Evolutionary conservation across 2,113 vertebrate genomes (phyloP).

Genomic region (Cairina moschata): DNA sequence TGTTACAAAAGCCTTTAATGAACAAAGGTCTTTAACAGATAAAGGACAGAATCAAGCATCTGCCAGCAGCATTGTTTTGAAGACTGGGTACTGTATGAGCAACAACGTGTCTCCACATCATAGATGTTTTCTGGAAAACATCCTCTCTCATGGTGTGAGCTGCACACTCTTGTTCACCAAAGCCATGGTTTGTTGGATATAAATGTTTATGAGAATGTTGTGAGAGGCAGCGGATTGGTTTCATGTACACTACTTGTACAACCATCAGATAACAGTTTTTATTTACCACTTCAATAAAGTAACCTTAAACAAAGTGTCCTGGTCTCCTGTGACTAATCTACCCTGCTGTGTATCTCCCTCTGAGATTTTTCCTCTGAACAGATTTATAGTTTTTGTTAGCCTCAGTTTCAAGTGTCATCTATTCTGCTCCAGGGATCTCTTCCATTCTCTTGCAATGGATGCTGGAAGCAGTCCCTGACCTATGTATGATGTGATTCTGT

Average conservation of each 20-base stretch:
- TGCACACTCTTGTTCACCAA: background rate
- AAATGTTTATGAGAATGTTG: background rate
- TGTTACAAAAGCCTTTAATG: background rate
- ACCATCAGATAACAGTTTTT: conserved; percentile 15
- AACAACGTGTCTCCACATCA: background rate
- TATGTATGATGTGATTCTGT: background rate
- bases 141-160: background rate
- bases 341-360: background rate
- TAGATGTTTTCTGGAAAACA: background rate
- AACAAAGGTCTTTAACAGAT: background rate
- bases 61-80: background rate
- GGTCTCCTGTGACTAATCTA: conserved; percentile 8
- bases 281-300: conserved; percentile 26
- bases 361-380: conserved; percentile 12
- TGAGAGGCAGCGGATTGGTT: background rate
- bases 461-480: background rate
- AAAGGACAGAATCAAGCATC: background rate
- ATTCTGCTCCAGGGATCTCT: background rate
- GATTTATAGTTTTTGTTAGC: conserved; percentile 26
- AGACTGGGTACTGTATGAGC: accelerated
- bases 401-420: background rate
- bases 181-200: background rate
- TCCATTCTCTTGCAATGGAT: background rate
- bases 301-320: conserved; percentile 3
- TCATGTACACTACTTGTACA: background rate